Evolutionary conservation across 2,888 invertebrate genomes (phyloP).

Genomic region (Onthophagus sagittarius): DNA sequence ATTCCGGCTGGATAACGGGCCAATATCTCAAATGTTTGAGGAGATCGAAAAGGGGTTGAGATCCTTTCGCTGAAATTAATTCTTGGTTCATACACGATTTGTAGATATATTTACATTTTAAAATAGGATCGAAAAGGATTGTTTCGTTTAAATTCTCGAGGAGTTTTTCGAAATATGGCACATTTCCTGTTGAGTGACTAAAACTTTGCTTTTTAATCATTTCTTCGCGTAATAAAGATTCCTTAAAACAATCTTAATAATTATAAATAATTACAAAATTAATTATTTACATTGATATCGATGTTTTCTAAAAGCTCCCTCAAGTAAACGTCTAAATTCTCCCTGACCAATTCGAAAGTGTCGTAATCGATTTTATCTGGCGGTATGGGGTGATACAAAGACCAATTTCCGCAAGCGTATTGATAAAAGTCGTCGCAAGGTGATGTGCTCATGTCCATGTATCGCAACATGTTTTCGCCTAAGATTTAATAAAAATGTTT

Average conservation of each 20-base stretch:
- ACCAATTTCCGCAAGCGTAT: conserved; percentile 86
- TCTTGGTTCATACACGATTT: conserved; percentile 82
- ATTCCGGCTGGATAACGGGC: conserved; percentile 70
- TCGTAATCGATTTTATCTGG: conserved; percentile 85
- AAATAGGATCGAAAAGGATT: conserved; percentile 56
- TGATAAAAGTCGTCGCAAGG: conserved; percentile 83
- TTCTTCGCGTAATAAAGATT: conserved; percentile 1
- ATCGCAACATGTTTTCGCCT: conserved; percentile 68
- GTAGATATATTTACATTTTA: conserved; percentile 80
- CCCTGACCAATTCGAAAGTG: conserved; percentile 84
- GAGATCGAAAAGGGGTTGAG: conserved; percentile 66
- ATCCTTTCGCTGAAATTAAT: conserved; percentile 65
- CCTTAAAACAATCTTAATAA: background rate
- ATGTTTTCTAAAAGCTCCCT: conserved; percentile 55
- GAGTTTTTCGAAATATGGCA: conserved; percentile 16
- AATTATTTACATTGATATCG: background rate
- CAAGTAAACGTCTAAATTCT: conserved; percentile 70
- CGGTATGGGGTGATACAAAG: conserved; percentile 78
- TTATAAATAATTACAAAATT: background rate
- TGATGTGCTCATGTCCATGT: conserved; percentile 68
- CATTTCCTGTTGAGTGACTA: background rate
- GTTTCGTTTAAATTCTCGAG: conserved; percentile 8
- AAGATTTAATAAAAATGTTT: conserved; percentile 2
- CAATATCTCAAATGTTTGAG: conserved; percentile 78
- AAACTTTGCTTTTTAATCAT: conserved; percentile 5